Evolutionary conservation across 2,888 invertebrate genomes (phyloP), one percentile per base, ranked within the genome.

Genomic region (Sphaeridia pumilis): DNA sequence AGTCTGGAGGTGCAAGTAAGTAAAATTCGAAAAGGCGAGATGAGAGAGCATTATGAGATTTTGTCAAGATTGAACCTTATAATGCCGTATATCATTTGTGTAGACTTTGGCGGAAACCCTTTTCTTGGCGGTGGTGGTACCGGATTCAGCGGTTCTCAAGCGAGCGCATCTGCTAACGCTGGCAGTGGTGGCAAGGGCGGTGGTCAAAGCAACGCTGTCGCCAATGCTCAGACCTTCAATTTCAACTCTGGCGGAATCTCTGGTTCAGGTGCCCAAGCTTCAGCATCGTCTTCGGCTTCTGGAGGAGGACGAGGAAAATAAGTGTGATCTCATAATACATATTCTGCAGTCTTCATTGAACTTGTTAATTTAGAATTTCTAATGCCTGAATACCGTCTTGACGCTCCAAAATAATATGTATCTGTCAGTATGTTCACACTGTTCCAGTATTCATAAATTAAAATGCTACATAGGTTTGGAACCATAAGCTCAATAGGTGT

Each of bases 191-290:
- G 43, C 43, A 51, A 54, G 47, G 34, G 26, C 25, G 26, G 43
- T 5, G n/a, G n/a, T n/a, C 31, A 47, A 34, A 46, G 46, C 12
- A 46, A 42, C n/a, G 43, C 50, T 21, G 44, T 44, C 28, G 54
- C 57, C 3, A 49, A 48, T 46, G 44, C 57, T 5, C 47, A 54
- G 17, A 50, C 55, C 3, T 52, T 51, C 3, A 57, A 53, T 41
- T 47, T 50, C 28, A 53, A 53, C 27, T 35, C 46, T 25, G 57
- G 57, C 51, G 53, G 55, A 28, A 20, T 46, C 24, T 38, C 38
- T 2, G 48, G n/a, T 7, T 34, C 38, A 4, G 34, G 21, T 3
- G 28, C 26, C 10, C 35, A 20, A 10, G 48, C 47, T 14, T 34
- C 34, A 21, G 35, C 48, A 21, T 14, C 12, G 20, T n/a, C n/a